Conservation (phyloP, 2,888 invertebrate genomes). For the Drosophila crucigera region DNA sequence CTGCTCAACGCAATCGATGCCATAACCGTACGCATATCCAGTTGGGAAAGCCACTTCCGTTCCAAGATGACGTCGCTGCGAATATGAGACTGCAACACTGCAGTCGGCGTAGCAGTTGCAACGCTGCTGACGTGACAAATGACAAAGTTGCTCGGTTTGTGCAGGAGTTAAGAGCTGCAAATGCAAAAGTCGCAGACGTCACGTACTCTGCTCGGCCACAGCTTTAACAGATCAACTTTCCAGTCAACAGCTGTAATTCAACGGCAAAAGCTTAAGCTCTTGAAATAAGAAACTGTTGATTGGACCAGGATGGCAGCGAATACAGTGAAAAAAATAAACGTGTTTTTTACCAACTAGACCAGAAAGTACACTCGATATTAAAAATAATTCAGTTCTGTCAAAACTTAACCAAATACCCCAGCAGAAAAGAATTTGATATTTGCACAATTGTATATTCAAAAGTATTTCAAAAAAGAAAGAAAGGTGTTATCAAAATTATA, state of each 20-base stretch:
- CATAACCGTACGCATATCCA: conserved; percentile 4
- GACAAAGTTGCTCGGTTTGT: neutral
- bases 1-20: conserved; percentile 32
- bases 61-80: neutral
- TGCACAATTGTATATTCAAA: neutral
- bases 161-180: neutral
- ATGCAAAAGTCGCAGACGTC: conserved; percentile 7
- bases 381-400: neutral
- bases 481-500: neutral
- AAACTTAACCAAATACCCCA: neutral
- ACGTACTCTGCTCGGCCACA: neutral
- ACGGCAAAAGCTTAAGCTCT: neutral
- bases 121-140: conserved; percentile 1
- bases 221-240: neutral
- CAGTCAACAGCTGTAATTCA: neutral
- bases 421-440: neutral
- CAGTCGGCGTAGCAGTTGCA: neutral
- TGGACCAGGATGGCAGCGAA: neutral
- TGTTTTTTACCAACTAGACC: neutral
- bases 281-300: neutral
- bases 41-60: conserved; percentile 1
- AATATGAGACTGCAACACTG: neutral
- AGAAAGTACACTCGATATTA: neutral
- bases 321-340: neutral
- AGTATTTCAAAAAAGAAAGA: neutral